Base-by-base conservation (phyloP, 2,797 vertebrate genomes). In the Enteromius thamalakanensis region DNA sequence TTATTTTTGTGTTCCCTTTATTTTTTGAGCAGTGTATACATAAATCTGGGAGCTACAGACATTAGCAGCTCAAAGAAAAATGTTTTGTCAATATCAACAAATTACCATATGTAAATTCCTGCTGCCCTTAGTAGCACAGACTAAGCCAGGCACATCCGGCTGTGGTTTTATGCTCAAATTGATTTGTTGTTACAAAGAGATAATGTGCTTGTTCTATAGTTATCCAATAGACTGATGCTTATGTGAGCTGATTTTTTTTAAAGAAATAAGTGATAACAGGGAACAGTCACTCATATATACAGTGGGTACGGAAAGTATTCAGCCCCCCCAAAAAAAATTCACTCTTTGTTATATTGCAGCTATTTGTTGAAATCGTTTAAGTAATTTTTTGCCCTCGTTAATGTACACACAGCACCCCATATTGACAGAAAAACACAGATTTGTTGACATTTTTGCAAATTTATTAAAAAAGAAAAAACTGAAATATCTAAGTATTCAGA, bases 131-230 rank as follows among this genome's bases (percentile, higher is more conserved):
- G 17, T 12, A 40, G 47, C 64, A 79, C 32, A 68, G 62, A 34
- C 32, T 51, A 34, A 37, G 17, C 26, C 49, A 42, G 49, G 37
- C 37, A 70, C 51, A 80, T 71, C 23, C 58, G 51, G 55, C 78
- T 55, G 64, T 88, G 81, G 88, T 87, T 37, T 17, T 87, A 86
- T 72, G 83, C 87, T 90, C 84, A 80, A 67, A 92, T 90, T 88
- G 92, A 92, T 92, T 87, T 86, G 84, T 89, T 88, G 91, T 87
- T 87, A 85, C 83, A 49, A 77, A 23, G 86, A 87, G 88, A 84
- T 89, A 90, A 92, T 89, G 87, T 87, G 85, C 87, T 89, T 86
- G 88, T 88, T 85, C 84, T 84, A 85, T 72, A 80, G 51, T 40
- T 58, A 70, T 70, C 51, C 79, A 80, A 60, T 68, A 70, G 6